These are phyloP conservation scores for Mnemiopsis leidyi DNA, from an alignment of 37 sponge, comb jelly and placozoan genomes.

Conservation along the genomic window DNA sequence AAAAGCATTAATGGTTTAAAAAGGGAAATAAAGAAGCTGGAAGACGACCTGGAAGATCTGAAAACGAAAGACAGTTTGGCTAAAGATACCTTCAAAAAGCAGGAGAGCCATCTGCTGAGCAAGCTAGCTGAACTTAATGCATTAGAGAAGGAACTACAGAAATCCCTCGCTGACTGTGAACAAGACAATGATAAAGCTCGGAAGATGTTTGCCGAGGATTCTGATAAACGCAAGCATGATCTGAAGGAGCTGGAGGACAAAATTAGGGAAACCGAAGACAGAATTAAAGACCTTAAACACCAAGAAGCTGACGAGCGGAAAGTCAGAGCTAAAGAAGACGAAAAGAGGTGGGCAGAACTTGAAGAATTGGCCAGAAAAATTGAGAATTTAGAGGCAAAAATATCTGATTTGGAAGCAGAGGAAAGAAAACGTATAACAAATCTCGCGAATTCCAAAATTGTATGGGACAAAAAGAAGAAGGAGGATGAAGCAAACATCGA, in stretches of 20 bases:
- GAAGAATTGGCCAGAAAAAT: slow-evolving; percentile 8
- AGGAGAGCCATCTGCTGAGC: background rate
- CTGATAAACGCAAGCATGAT: background rate
- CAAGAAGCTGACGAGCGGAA: background rate
- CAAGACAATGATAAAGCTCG: background rate
- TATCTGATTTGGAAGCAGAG: slow-evolving; percentile 5
- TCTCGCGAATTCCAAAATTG: background rate
- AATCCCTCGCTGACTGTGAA: background rate
- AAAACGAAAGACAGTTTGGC: background rate
- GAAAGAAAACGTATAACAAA: background rate
- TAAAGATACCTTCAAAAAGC: background rate
- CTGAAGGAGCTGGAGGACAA: background rate
- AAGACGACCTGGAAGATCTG: background rate
- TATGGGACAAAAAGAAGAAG: background rate
- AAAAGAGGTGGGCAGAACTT: background rate
- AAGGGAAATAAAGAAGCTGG: background rate
- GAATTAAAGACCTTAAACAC: background rate
- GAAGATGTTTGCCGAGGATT: background rate
- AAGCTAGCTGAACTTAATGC: background rate
- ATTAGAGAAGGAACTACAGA: background rate
- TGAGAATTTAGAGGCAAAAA: background rate
- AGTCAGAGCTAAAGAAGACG: background rate
- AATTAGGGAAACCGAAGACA: background rate
- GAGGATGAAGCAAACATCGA: background rate
- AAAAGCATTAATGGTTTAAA: background rate